Evolutionary conservation across 2,888 invertebrate genomes (phyloP).

Genomic region (Capitulum mitella): DNA sequence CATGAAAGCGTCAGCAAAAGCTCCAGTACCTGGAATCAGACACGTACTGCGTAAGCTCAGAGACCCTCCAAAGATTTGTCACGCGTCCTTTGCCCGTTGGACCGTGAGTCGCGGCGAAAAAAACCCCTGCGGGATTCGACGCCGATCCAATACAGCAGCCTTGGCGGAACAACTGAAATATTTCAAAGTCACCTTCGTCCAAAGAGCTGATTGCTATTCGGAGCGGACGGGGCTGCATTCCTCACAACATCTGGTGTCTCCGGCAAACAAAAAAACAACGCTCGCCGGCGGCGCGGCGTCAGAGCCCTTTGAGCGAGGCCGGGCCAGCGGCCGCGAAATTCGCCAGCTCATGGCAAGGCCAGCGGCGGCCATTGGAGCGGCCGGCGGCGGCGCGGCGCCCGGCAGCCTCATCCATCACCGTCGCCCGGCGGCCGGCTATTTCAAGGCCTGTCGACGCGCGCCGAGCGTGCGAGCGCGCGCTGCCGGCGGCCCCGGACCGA

Average conservation of each 20-base stretch:
- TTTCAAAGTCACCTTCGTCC: background rate
- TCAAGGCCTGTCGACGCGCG: background rate
- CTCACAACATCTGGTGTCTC: conserved; percentile 22
- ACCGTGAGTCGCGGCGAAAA: background rate
- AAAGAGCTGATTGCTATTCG: background rate
- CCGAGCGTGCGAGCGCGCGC: background rate
- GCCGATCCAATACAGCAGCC: background rate
- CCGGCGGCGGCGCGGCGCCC: background rate
- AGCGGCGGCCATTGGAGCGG: background rate
- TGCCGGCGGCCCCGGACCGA: background rate
- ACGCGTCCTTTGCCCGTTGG: no score
- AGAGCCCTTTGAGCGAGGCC: background rate
- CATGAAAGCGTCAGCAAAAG: no score
- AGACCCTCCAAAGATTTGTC: no score
- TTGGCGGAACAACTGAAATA: background rate
- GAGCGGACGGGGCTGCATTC: background rate
- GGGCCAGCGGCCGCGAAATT: background rate
- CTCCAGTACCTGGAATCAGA: no score
- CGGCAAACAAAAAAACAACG: conserved; percentile 5
- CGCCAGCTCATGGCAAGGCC: background rate
- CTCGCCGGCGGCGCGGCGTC: no score
- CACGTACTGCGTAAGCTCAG: no score
- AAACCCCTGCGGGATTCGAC: background rate
- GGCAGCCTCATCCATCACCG: conserved; percentile 1
- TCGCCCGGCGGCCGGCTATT: background rate